These are phyloP conservation scores for Dryadula phaetusa DNA, from an alignment of 2,888 invertebrate species.

Conservation along the genomic window DNA sequence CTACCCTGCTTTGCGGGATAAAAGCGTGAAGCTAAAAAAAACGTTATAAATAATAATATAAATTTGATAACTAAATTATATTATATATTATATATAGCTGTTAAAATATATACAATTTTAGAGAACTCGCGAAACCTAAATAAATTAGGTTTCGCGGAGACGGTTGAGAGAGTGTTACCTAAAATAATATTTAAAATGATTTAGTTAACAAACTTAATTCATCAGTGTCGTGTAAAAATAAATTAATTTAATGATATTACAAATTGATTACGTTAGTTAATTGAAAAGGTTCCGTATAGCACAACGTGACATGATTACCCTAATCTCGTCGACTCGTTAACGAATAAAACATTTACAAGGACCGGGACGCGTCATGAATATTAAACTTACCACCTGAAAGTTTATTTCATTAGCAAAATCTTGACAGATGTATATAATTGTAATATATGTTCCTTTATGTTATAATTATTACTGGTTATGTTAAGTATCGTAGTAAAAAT, in stretches of 20 bases:
- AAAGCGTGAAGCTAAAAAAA: too few relatives aligned
- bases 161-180: not conserved
- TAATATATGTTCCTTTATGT: slow-evolving; percentile 13
- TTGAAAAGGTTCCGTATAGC: slow-evolving; percentile 66
- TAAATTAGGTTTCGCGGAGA: not conserved
- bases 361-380: slow-evolving; percentile 74
- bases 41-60: too few relatives aligned
- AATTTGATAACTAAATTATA: too few relatives aligned
- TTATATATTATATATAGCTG: too few relatives aligned
- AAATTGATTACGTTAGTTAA: slow-evolving; percentile 79
- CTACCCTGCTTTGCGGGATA: too few relatives aligned
- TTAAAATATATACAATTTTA: too few relatives aligned
- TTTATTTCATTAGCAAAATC: slow-evolving; percentile 78
- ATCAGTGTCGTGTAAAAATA: slow-evolving; percentile 2
- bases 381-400: slow-evolving; percentile 78
- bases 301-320: slow-evolving; percentile 81
- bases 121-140: too few relatives aligned
- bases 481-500: not conserved
- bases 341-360: slow-evolving; percentile 83
- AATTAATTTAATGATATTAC: slow-evolving; percentile 18
- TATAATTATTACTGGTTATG: not conserved
- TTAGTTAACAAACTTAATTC: not conserved
- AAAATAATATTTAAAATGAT: not conserved
- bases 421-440: slow-evolving; percentile 54
- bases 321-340: slow-evolving; percentile 79